Base-by-base conservation (phyloP, 64 coral and sea anemone species). In the Astreopora myriophthalma region DNA sequence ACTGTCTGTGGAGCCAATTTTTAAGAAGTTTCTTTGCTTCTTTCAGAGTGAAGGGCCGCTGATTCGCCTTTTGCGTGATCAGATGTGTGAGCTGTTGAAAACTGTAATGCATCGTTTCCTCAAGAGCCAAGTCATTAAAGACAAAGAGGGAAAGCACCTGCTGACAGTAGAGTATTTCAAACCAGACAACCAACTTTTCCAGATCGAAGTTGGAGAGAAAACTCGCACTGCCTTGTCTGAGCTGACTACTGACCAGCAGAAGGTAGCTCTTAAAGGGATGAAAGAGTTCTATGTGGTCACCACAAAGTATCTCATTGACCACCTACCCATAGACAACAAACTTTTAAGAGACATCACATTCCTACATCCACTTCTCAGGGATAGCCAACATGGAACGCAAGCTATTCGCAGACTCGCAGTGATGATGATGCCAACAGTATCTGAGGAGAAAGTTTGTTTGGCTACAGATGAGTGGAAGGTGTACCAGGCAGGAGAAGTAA, bases 21-120 rank as follows among this genome's bases (percentile, higher is more conserved):
- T 93, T 80, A 81, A 93, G 61, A 87, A 81, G 84, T 87, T 93
- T 61, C 22, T 79, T 6, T 80, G 74, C 74, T 93, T 93, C 74
- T 92, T 92, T 73, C 89, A 83, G n/a, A 83, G 23, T 74, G 77
- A 93, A 88, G 74, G 85, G 1, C 92, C 74, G 37, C 65, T 93
- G 29, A 93, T 93, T 87, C 92, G 81, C 34, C 32, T 88, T 23
- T 85, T 93, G 11, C 92, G 48, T 82, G 42, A 71, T 71, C 11
- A 37, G 71, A 81, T 87, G 84, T 88, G 62, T 73, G 84, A 93
- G 38, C 84, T 88, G 29, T 31, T 88, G 44, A 93, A 93, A 34
- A 71, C 71, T 3, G 19, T 92, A 49, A 86, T 92, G 90, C 28
- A 68, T 65, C 87, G 36, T 38, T 85, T 85, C 35, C 4, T 92